Percentiles rank a stretch among this genome's conserved stretches.
Evolutionary conservation across 2,113 vertebrate genomes (phyloP).

Genomic region (Lipotes vexillifer): DNA sequence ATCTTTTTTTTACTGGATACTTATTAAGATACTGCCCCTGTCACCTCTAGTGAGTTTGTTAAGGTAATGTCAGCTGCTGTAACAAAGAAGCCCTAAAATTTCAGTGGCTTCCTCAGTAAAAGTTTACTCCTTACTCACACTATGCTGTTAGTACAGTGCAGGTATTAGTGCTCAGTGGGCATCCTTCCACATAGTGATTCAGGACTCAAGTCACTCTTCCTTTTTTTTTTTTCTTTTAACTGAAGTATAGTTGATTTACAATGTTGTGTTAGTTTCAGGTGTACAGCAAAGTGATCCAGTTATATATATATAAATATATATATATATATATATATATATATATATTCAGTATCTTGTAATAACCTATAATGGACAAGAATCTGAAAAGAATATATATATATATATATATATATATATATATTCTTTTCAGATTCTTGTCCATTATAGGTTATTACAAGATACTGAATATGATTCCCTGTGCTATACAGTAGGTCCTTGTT

Average conservation of each 20-base stretch:
- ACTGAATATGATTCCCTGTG: background rate
- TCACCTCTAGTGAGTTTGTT: background rate
- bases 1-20: background rate
- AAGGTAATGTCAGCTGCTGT: background rate
- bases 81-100: background rate
- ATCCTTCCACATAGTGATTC: background rate
- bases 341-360: no score
- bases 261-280: background rate
- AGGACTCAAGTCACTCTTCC: background rate
- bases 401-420: background rate
- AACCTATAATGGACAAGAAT: no score
- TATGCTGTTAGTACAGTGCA: background rate
- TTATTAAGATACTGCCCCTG: no score
- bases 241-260: background rate
- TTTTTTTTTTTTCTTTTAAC: background rate
- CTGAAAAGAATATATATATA: no score
- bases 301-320: background rate
- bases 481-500: background rate
- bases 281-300: background rate
- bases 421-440: background rate
- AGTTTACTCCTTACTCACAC: background rate
- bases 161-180: background rate
- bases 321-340: background rate
- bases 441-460: background rate
- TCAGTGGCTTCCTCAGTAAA: background rate